Conservation (phyloP, 2,888 invertebrate genomes). For the Trisateles emortualis region DNA sequence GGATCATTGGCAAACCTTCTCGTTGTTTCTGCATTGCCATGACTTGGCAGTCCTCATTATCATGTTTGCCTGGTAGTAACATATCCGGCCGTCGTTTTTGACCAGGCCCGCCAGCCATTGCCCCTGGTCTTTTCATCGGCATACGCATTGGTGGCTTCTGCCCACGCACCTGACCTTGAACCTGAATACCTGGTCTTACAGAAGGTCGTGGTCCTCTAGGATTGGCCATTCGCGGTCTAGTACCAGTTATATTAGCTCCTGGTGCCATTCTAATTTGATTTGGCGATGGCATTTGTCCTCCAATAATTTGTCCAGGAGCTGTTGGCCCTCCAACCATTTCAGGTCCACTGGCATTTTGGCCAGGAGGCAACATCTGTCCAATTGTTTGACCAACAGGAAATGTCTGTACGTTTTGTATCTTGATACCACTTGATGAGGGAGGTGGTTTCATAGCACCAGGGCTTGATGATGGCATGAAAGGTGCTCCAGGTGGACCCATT, state of each 20-base stretch:
- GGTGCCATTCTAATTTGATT: conserved; percentile 75
- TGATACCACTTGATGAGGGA: conserved; percentile 60
- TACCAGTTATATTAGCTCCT: conserved; percentile 64
- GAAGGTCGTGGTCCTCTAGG: conserved; percentile 70
- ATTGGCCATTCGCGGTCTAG: conserved; percentile 71
- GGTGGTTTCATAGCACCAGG: conserved; percentile 72
- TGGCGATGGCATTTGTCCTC: conserved; percentile 68
- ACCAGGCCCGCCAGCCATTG: conserved; percentile 53
- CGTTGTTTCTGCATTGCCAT: conserved; percentile 91
- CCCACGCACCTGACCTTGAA: conserved; percentile 75
- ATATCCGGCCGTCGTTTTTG: conserved; percentile 88
- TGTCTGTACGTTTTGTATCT: conserved; percentile 80
- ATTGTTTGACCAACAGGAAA: conserved; percentile 70
- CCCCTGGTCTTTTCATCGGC: conserved; percentile 73
- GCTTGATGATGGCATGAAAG: conserved; percentile 67
- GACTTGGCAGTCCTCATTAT: conserved; percentile 92
- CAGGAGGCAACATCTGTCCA: conserved; percentile 50
- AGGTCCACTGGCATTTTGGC: conserved; percentile 43
- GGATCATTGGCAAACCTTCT: conserved; percentile 91
- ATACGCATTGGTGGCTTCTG: conserved; percentile 69
- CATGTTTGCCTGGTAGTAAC: conserved; percentile 89
- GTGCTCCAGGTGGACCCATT: conserved; percentile 61
- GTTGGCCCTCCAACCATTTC: conserved; percentile 48
- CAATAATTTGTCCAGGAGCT: conserved; percentile 59
- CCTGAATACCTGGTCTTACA: conserved; percentile 76